Evolutionary conservation across 2,797 vertebrate genomes (phyloP).

Genomic region (Pachyuromys duprasi): DNA sequence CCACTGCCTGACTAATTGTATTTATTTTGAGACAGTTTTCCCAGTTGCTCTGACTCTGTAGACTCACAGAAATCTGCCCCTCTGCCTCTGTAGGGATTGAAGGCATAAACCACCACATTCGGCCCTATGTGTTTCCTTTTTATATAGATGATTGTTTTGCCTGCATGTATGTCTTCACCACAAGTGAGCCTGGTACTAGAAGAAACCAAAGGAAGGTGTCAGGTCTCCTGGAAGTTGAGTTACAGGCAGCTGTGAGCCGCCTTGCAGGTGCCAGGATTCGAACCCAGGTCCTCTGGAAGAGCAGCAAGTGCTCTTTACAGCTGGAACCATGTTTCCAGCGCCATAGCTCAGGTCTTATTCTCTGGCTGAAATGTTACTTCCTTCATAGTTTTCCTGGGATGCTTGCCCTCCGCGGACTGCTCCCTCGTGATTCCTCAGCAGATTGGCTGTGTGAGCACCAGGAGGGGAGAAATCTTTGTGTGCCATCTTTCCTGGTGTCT

Average conservation of each 20-base stretch:
- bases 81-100: background rate
- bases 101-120: background rate
- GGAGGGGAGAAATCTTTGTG: background rate
- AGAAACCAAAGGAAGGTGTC: background rate
- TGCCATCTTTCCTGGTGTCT: background rate
- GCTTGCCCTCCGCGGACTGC: background rate
- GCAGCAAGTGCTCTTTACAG: background rate
- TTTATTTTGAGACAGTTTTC: background rate
- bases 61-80: background rate
- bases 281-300: background rate
- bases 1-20: background rate
- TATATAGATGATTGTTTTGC: background rate
- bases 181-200: background rate
- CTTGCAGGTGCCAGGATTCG: background rate
- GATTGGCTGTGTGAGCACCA: background rate
- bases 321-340: background rate
- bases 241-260: background rate
- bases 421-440: background rate
- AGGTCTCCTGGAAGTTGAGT: background rate
- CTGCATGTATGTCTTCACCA: background rate
- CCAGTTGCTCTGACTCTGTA: background rate
- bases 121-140: background rate
- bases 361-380: background rate
- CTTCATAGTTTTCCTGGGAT: background rate
- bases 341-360: background rate